Evolutionary conservation across 2,113 vertebrate species (phyloP), one percentile per base, ranked within the genome.

Genomic region (Crypturellus undulatus): DNA sequence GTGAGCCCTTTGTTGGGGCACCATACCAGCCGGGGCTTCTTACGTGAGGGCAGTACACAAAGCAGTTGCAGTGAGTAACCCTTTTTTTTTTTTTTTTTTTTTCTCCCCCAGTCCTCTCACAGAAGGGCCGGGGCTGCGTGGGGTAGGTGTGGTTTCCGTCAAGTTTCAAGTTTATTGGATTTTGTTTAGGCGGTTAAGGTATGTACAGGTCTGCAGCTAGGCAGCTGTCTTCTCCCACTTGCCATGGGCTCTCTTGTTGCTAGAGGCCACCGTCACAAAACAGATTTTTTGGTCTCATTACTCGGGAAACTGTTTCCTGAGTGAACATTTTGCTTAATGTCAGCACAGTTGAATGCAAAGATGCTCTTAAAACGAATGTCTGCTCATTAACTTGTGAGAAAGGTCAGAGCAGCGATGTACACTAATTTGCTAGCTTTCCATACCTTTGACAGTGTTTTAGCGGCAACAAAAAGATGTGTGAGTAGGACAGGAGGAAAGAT

Each of bases 251-350:
- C 42, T 84, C 84, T 52, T 68, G 20, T 90, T 91, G 45, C 47
- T 67, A 17, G 75, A 95, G 72, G 83, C 86, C 58, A 62, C 65
- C 76, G 40, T 79, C 43, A 68, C 75, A 58, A 64, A 94, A 52
- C 32, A 86, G 25, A 54, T 70, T 6, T 36, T 60, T 36, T 15
- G 13, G 11, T 77, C 69, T 87, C 36, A 34, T 85, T 89, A 73
- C 51, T 94, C 54, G 38, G 77, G 85, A 92, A 71, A 42, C 80
- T 82, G 60, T 79, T 95, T 93, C 68, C 81, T 92, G 59, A 11
- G 0, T 87, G 25, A 71, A 76, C 68, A 22, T 45, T 87, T 68
- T 87, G 56, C 76, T 91, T 88, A 32, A 54, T 76, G 64, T 88
- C 92, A 93, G 75, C 68, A 70, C 14, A 63, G 34, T 18, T 78